phyloP scores from a whole-genome alignment of 2,797 vertebrate species.

The Acomys russatus region DNA sequence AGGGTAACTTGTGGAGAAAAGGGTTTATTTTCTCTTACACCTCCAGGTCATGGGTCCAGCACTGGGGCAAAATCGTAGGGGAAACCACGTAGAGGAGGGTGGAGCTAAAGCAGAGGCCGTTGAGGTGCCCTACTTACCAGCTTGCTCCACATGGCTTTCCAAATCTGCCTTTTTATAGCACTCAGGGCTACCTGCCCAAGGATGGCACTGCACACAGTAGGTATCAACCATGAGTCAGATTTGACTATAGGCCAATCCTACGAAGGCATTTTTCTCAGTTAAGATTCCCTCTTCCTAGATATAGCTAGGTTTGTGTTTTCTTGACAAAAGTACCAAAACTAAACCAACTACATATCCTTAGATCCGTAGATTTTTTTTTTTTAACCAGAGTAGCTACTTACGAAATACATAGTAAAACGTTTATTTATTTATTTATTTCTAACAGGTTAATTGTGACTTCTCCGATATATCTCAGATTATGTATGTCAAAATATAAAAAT shows the following conservation, averaged over 20 bases:
- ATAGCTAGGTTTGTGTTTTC: neutral
- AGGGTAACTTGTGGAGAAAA: neutral
- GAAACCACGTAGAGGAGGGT: too few species aligned
- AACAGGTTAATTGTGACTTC: neutral
- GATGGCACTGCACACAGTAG: neutral
- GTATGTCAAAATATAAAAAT: constrained; percentile 23
- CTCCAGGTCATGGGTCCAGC: too few species aligned
- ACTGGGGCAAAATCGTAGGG: neutral
- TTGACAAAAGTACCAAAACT: neutral
- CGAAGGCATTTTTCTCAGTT: neutral
- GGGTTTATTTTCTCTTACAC: neutral
- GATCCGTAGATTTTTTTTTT: neutral
- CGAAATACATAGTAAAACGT: constrained; percentile 43
- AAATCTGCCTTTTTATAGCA: neutral
- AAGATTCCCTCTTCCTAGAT: neutral
- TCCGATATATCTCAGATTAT: neutral
- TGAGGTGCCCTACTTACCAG: too few species aligned
- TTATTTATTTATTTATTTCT: neutral
- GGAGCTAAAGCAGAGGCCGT: neutral
- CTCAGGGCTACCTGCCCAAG: too few species aligned
- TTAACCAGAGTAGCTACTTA: constrained; percentile 7
- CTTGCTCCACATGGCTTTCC: neutral
- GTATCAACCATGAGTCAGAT: neutral
- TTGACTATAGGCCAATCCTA: too few species aligned
- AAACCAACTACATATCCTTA: neutral